A percentile compares a stretch with the other conserved stretches of the same genome.
Conservation (phyloP, 1,140 invertebrate genomes). For the Aphelinus certus region DNA sequence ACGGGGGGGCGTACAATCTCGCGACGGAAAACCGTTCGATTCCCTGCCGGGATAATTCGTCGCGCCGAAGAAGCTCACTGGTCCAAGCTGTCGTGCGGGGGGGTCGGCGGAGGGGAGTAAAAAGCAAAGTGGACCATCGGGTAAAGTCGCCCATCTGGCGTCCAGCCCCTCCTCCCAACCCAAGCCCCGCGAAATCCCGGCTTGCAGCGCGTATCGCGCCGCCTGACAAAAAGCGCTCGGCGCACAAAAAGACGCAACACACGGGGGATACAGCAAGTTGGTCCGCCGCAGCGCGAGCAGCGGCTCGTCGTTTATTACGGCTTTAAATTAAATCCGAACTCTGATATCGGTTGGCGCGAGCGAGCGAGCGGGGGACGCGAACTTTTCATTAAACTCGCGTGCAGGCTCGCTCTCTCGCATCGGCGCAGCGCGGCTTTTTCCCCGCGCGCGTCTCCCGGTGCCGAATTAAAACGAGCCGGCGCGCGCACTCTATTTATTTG, state of each 20-base stretch:
- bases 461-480: slow-evolving; percentile 16
- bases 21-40: no score
- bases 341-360: slow-evolving; percentile 1
- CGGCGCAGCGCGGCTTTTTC: not conserved
- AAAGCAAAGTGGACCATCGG: no score
- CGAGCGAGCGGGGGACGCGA: not conserved
- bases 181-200: not conserved
- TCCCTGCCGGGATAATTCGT: no score
- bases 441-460: not conserved
- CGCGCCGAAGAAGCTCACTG: no score
- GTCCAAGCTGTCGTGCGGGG: no score
- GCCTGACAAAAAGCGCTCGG: not conserved
- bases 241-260: slow-evolving; percentile 18
- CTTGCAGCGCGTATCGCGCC: not conserved
- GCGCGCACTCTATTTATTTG: not conserved
- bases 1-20: no score
- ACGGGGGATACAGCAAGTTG: not conserved
- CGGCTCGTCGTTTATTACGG: slow-evolving; percentile 30
- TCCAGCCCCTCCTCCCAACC: no score
- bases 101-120: no score
- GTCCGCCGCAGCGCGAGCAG: not conserved
- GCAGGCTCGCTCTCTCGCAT: not conserved
- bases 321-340: slow-evolving; percentile 37
- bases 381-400: slow-evolving; percentile 32
- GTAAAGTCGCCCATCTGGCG: no score